Evolutionary conservation across 2,113 vertebrate species (phyloP), one percentile per base, ranked within the genome.

Genomic region (Strix uralensis): DNA sequence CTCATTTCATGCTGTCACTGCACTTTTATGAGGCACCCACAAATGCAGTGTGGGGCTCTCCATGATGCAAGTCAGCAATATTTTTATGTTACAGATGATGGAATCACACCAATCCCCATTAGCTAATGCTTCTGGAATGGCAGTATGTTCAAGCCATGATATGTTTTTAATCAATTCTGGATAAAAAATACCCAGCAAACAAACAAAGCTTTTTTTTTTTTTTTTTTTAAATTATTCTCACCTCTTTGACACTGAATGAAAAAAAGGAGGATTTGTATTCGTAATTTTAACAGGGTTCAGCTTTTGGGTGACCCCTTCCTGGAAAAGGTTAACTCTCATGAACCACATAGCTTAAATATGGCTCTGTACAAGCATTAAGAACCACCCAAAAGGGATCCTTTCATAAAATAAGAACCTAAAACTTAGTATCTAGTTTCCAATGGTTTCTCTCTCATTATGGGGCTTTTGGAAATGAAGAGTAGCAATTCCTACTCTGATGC

Each of bases 241-340:
- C 63, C 32, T 89, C 40, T 67, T 70, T 91, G 57, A 93, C 74
- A 87, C 62, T 34, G 32, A 65, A 70, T 73, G 25, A 9, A 82
- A 73, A 91, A 52, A 63, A n/a, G 22, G 26, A 83, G 51, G 13
- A 91, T 87, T 87, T 87, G 36, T 69, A 88, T 54, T 92, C 72
- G 67, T 81, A 84, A 71, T 92, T 94, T 94, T 90, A 92, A 71
- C 55, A 83, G 42, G 26, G n/a, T 83, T 97, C 88, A 88, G 72
- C 52, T 92, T 91, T 89, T 49, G 34, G 16, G 16, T 72, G 81
- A 94, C 77, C 57, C 16, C 18, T 79, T 79, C 52, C 47, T 2
- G 0, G 57, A 89, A 84, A 79, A 96, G 65, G 84, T 87, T 94
- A 87, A 92, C 78, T 95, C 80, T 94, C 54, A 89, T 59, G 80